Base-by-base conservation (phyloP, 2,113 vertebrate species). In the Cyprinus carpio region DNA sequence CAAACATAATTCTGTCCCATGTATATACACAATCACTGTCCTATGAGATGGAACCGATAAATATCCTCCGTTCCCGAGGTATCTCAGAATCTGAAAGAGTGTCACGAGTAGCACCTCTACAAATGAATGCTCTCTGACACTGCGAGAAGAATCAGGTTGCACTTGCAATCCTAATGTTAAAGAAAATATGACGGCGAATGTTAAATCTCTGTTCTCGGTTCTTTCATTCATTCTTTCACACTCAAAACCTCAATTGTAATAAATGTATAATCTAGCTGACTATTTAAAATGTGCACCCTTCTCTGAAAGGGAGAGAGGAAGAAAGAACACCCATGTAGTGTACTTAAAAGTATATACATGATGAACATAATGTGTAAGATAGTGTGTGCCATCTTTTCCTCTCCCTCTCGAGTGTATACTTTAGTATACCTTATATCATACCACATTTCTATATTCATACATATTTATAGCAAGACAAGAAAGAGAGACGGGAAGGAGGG, bases 401-500 rank as follows among this genome's bases (percentile, higher is more conserved):
- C 83, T 67, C 49, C 29, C 85, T 81, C 4, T 58, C 43, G 20
- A 77, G 58, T 46, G 4, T 87, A 72, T 75, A 4, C 49, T 81
- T 83, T 82, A 84, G 86, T 87, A 72, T 62, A 79, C 43, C 51
- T 87, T 40, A 40, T 13, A 15, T 56, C 76, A 37, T 40, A 37
- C 76, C 16, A 60, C 56, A 34, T 60, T 79, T 79, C 69, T 78
- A 86, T 86, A 85, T 83, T 62, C 79, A 87, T 85, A 92, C 60
- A 87, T 91, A 92, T 92, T 91, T 92, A 94, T 91, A 93, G 85
- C 88, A 74, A 91, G 79, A 90, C 86, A 83, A 85, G 49, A 81
- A 81, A 85, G 51, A 60, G 51, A 64, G 80, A 74, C 31, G 6
- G 60, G 79, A 56, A 65, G 54, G 67, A 46, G 46, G 34, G 31